Evolutionary conservation across 2,113 vertebrate genomes (phyloP), one percentile per base, ranked within the genome.

Genomic region (Bostrychus sinensis): DNA sequence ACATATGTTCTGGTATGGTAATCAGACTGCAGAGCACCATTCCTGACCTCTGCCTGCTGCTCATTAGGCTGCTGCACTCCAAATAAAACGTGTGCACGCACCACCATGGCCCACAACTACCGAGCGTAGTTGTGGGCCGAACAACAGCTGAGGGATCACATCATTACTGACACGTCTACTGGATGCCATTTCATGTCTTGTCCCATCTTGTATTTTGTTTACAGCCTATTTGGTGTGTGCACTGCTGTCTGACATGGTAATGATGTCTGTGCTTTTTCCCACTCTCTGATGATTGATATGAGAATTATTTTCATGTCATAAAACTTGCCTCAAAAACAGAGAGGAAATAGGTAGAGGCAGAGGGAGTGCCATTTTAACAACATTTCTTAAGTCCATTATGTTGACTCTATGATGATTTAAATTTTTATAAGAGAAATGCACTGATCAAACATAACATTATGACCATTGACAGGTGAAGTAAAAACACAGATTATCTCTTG

Each of bases 21-120:
- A 89, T 89, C 80, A 89, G 86, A 82, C 65, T 70, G 84, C 72
- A 84, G 75, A 77, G 77, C 74, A 43, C 75, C 81, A 78, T 84
- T 81, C 81, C 85, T 90, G 88, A 90, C 88, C 88, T 83, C 85
- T 84, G 86, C 80, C 85, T 90, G 82, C 78, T 84, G 85, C 86
- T 90, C 85, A 88, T 90, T 90, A 89, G 84, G 80, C 84, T 72
- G 82, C 71, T 82, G 72, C 86, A 83, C 87, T 88, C 87, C 81
- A 86, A 89, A 88, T 86, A 88, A 85, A 88, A 88, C 83, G 83
- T 75, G 74, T 70, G 83, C 82, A 81, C 62, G 51, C 78, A 43
- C 23, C 69, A 54, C 74, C 82, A 75, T 65, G 80, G 72, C 82
- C 81, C 78, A 80, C 77, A 65, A 73, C 62, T 72, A 75, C 60